Conservation (phyloP, 2,888 invertebrate genomes). For the Dione vanillae region DNA sequence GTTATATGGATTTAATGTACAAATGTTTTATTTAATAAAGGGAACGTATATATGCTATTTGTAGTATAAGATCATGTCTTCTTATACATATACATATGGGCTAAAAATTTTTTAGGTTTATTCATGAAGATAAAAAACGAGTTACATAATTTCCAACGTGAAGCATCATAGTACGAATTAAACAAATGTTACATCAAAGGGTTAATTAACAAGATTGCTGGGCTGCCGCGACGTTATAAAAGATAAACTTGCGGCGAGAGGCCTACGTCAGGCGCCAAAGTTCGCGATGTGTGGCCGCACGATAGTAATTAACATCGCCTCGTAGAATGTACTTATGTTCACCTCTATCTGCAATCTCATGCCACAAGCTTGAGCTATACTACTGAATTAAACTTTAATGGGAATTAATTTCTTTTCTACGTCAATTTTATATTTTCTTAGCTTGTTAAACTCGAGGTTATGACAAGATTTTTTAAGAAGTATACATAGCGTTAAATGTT, state of each 20-base stretch:
- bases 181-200: constrained; percentile 18
- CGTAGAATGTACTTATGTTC: constrained; percentile 51
- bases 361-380: constrained; percentile 28
- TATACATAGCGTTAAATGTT: background rate
- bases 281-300: constrained; percentile 82
- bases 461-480: constrained; percentile 12
- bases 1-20: constrained; percentile 61
- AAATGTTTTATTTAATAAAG: constrained; percentile 46
- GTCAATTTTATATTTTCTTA: background rate
- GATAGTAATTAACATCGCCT: constrained; percentile 82
- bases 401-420: background rate
- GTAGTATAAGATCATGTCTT: background rate
- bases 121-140: background rate
- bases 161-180: constrained; percentile 5
- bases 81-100: no score
- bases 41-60: background rate
- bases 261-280: constrained; percentile 76
- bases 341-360: constrained; percentile 36
- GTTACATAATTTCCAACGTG: background rate
- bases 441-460: background rate
- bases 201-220: constrained; percentile 35
- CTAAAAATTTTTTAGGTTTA: no score
- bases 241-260: constrained; percentile 68
- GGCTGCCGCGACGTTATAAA: constrained; percentile 19
- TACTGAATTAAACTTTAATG: constrained; percentile 21